Evolutionary conservation across 1,140 invertebrate genomes (phyloP), one percentile per base, ranked within the genome.

Genomic region (Lysiphlebus fabarum): DNA sequence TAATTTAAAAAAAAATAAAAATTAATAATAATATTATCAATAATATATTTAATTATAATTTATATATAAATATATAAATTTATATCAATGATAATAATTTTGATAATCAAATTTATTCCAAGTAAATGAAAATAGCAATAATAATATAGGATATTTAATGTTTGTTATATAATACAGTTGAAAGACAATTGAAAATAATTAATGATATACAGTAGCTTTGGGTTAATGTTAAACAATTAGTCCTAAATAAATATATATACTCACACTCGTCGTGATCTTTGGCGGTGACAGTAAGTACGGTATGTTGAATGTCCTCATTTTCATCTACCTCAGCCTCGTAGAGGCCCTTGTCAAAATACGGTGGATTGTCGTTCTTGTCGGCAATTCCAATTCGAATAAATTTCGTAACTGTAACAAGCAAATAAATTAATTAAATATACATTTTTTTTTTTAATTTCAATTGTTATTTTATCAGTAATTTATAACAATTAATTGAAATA

Each of bases 211-310:
- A 26, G 17, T 26, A 26, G 17, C 17, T 2, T 26, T 26, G 17
- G 17, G 17, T 26, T 26, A 26, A 26, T 26, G 17, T 26, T 26
- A 26, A 34, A 42, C 48, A n/a, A 10, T 7, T 34, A 34, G 17
- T 26, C 26, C 26, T 8, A 38, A 37, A 43, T 48, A 44, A 61
- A 53, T 45, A 14, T 50, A 11, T 40, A 56, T 26, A 92, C 92
- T 94, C 83, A 95, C 95, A 96, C 86, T 97, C 94, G 83, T 98
- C 95, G 83, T 93, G 90, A 87, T 98, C 95, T 84, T 96, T 95
- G 82, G 95, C 95, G 77, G 93, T 96, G 79, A 98, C 93, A 44
- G 93, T 96, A 73, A 97, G 90, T 10, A 98, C 93, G 12, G 93
- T 95, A 72, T 96, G 92, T 69, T 96, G 93, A 67, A 96, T 95